Evolutionary conservation across 2,797 vertebrate genomes (phyloP).

Genomic region (Liasis olivaceus): DNA sequence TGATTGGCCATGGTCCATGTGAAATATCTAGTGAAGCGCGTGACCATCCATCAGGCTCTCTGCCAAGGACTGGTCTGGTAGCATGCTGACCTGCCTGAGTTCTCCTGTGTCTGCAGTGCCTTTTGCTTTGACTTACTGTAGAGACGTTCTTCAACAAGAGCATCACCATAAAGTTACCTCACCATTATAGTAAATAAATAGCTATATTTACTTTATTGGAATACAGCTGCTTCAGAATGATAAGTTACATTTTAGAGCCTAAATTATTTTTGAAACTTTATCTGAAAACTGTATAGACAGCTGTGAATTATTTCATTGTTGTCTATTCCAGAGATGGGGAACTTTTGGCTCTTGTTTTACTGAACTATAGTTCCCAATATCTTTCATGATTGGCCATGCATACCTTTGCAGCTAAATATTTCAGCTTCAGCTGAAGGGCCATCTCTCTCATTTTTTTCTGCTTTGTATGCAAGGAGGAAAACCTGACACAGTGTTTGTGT

Average conservation of each 20-base stretch:
- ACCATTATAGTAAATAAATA: background rate
- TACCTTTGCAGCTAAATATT: too few relatives aligned
- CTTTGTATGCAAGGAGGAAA: too few relatives aligned
- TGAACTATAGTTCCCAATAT: too few relatives aligned
- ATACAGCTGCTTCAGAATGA: background rate
- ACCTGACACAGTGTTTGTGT: too few relatives aligned
- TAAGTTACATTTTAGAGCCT: background rate
- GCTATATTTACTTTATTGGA: background rate
- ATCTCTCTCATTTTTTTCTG: too few relatives aligned
- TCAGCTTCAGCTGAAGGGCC: too few relatives aligned
- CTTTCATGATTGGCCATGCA: too few relatives aligned
- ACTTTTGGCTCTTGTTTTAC: too few relatives aligned
- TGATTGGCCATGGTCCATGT: constrained; percentile 68
- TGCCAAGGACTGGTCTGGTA: constrained; percentile 58
- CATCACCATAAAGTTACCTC: background rate
- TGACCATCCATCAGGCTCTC: constrained; percentile 52
- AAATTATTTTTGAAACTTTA: background rate
- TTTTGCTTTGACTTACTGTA: constrained; percentile 21
- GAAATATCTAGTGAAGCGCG: constrained; percentile 68
- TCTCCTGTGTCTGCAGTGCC: constrained; percentile 48
- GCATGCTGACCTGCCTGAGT: constrained; percentile 46
- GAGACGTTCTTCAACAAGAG: constrained; percentile 33
- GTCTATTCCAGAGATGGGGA: background rate
- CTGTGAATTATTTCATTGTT: background rate
- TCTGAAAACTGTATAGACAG: background rate